Percentiles rank a stretch among this genome's conserved stretches.
These are phyloP conservation scores for Theretra japonica DNA, from an alignment of 2,888 invertebrate species.

Conservation along the genomic window DNA sequence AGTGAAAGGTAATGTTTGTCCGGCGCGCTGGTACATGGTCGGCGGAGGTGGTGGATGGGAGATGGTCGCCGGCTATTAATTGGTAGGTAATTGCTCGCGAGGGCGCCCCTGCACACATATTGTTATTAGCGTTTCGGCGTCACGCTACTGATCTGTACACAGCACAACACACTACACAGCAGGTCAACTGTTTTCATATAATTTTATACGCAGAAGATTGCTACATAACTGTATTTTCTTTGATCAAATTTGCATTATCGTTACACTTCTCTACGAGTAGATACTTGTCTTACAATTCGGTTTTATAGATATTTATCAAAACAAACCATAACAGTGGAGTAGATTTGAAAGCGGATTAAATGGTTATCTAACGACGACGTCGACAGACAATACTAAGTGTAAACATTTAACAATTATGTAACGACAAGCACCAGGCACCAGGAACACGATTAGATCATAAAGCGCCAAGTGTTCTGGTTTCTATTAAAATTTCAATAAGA, in stretches of 20 bases:
- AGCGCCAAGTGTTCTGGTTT: neutral
- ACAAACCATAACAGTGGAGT: neutral
- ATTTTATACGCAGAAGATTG: too few relatives aligned
- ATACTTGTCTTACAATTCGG: neutral
- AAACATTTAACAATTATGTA: neutral
- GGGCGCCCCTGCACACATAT: conserved; percentile 49
- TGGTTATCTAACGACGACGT: neutral
- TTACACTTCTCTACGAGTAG: too few relatives aligned
- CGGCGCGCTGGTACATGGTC: neutral
- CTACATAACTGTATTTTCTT: too few relatives aligned
- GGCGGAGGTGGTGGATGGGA: neutral
- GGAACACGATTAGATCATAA: conserved; percentile 1
- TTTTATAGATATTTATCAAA: neutral
- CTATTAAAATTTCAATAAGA: neutral
- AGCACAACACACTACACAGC: conserved; percentile 28
- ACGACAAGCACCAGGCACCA: neutral
- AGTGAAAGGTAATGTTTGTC: conserved; percentile 7
- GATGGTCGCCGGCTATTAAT: conserved; percentile 53
- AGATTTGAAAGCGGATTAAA: neutral
- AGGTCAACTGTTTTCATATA: neutral
- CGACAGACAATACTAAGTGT: neutral
- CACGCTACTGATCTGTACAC: conserved; percentile 42
- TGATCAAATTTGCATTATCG: too few relatives aligned
- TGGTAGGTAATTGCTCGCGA: conserved; percentile 61
- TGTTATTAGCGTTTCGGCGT: conserved; percentile 46